Conservation (phyloP, 2,888 invertebrate genomes). For the Drosophila macrospina region DNA sequence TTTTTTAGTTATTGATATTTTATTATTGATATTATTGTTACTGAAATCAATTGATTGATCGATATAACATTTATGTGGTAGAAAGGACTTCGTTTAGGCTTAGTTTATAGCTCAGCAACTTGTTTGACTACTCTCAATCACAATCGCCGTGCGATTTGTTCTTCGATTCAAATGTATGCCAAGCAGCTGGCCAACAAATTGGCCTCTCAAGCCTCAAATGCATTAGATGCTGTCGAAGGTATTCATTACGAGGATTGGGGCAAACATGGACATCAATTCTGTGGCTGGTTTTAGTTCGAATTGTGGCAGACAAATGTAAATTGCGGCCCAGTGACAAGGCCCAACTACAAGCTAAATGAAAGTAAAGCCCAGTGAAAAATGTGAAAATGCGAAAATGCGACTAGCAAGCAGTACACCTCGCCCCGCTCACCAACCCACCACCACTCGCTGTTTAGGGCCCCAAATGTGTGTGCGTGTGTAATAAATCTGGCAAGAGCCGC, state of each 20-base stretch:
- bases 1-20: too few species aligned
- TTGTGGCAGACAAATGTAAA: constrained; percentile 69
- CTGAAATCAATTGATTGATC: too few species aligned
- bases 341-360: constrained; percentile 74
- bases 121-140: background rate
- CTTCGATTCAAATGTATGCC: background rate
- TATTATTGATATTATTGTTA: too few species aligned
- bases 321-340: constrained; percentile 59
- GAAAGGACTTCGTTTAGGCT: background rate
- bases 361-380: constrained; percentile 52
- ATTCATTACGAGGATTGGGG: constrained; percentile 64
- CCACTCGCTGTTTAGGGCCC: constrained; percentile 32
- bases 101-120: background rate
- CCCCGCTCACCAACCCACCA: too few species aligned
- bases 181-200: constrained; percentile 44
- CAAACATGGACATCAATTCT: constrained; percentile 69
- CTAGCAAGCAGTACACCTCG: constrained; percentile 7
- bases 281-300: constrained; percentile 43
- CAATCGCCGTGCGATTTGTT: background rate
- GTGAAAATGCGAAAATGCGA: too few species aligned
- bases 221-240: constrained; percentile 53
- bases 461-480: constrained; percentile 33
- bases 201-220: constrained; percentile 41
- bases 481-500: constrained; percentile 67
- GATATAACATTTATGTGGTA: too few species aligned